Conservation (phyloP, 1,140 invertebrate genomes). For the Micrasema longulum region DNA sequence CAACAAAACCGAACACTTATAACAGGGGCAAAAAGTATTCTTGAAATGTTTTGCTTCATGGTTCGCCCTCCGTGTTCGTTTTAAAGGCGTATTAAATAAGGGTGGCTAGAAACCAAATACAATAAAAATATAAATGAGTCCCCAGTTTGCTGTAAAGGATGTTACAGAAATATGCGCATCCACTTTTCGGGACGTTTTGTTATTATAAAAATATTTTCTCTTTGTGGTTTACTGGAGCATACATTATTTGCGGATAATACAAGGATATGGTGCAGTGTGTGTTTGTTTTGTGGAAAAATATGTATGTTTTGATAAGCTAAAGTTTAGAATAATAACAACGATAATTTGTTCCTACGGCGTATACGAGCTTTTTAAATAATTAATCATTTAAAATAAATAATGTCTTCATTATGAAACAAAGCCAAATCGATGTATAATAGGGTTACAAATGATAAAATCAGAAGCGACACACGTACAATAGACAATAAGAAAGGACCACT, state of each 20-base stretch:
- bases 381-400: too few species aligned
- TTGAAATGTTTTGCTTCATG: too few species aligned
- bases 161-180: slow-evolving; percentile 44
- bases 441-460: too few species aligned
- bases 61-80: slow-evolving; percentile 15
- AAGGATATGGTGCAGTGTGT: slow-evolving; percentile 43
- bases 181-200: slow-evolving; percentile 52
- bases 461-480: too few species aligned
- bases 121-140: slow-evolving; percentile 43
- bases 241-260: slow-evolving; percentile 53
- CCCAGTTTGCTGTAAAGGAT: slow-evolving; percentile 32
- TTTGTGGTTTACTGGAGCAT: slow-evolving; percentile 55
- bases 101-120: slow-evolving; percentile 32
- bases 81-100: slow-evolving; percentile 13
- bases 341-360: too few species aligned
- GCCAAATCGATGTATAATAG: too few species aligned
- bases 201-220: slow-evolving; percentile 52
- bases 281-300: slow-evolving; percentile 36
- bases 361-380: too few species aligned
- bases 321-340: too few species aligned
- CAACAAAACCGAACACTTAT: slow-evolving; percentile 23
- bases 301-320: too few species aligned
- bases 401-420: too few species aligned
- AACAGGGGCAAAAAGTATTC: too few species aligned
- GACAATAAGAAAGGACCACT: too few species aligned